Base-by-base conservation (phyloP, 2,888 invertebrate genomes). In the Tiliacea aurago region DNA sequence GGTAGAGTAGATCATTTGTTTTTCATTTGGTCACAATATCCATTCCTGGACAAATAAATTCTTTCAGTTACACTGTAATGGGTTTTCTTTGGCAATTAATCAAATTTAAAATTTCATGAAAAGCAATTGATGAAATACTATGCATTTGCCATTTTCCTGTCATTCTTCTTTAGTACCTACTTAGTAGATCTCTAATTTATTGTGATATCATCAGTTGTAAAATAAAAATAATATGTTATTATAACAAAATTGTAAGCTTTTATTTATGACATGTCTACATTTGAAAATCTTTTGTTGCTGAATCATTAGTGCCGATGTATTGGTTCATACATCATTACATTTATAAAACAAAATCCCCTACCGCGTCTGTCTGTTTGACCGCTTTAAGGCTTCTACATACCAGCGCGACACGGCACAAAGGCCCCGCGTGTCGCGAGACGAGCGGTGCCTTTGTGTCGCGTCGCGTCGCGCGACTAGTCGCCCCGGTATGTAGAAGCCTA, bases 1-100 rank as follows among this genome's bases (percentile, higher is more conserved):
- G 92, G 95, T 95, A 95, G 95, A 94, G 74, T 95, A 96, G 95
- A 94, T 94, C 88, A 92, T 89, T 91, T 91, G 91, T 88, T 93
- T 95, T 95, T 95, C 86, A 93, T 95, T 95, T 93, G 89, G 87
- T 88, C 85, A 84, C n/a, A n/a, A 73, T 70, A 81, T 76, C 47
- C 82, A 83, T 74, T 76, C 80, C 80, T 81, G 58, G 56, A 80
- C 51, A 76, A 85, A 80, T 79, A 74, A 81, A 85, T 75, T 80
- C 69, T 53, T 67, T 61, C 37, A 70, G 45, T 83, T 74, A 37
- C 45, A 59, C 51, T 45, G 45, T 9, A 23, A 23, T 56, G 41
- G n/a, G 28, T 62, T 64, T 64, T 73, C 43, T 71, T 73, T 71
- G 18, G 49, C 63, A 58, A 55, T 67, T 55, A 51, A 51, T 63